Evolutionary conservation across 2,113 vertebrate species (phyloP), one percentile per base, ranked within the genome.

Genomic region (Crocuta crocuta): DNA sequence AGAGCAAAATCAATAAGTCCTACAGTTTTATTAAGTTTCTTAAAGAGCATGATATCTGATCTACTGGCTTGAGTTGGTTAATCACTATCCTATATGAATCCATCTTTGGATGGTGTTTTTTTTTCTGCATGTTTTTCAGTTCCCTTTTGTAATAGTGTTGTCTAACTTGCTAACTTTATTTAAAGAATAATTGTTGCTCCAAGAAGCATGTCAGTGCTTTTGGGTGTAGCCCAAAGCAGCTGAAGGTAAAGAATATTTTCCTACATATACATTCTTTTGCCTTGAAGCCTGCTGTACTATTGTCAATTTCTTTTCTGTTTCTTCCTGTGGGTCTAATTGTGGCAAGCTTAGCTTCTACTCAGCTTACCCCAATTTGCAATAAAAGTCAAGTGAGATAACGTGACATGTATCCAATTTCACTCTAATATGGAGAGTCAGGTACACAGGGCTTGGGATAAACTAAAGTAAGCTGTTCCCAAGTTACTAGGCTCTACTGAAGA

Each of bases 21-120:
- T 97, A 95, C 84, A 70, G 93, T 97, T 97, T 98, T 98, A 98
- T 98, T 98, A 97, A 97, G 95, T 98, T 97, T 98, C 88, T 97
- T 92, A 97, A 97, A 91, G 94, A 97, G 78, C 91, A 89, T 48
- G 74, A 63, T 95, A 98, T 97, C 91, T 95, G 78, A 80, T 97
- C 88, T 97, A 61, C 79, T 97, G 95, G 79, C 66, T 91, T 26
- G 28, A 95, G 94, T 79, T 97, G 90, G 61, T 98, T 97, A 97
- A 97, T 97, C 94, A 80, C 93, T 5, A 61, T 93, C 53, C 28
- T 89, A 28, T 71, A 95, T n/a, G 50, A 93, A 94, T 89, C 53
- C 19, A 55, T 97, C 88, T 93, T 89, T 39, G 33, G 50, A 66
- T 35, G n/a, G 78, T 85, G 28, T 90, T 96, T 83, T 35, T 82